Conservation (phyloP, 1,140 invertebrate genomes). For the Stenopsyche tienmushanensis region DNA sequence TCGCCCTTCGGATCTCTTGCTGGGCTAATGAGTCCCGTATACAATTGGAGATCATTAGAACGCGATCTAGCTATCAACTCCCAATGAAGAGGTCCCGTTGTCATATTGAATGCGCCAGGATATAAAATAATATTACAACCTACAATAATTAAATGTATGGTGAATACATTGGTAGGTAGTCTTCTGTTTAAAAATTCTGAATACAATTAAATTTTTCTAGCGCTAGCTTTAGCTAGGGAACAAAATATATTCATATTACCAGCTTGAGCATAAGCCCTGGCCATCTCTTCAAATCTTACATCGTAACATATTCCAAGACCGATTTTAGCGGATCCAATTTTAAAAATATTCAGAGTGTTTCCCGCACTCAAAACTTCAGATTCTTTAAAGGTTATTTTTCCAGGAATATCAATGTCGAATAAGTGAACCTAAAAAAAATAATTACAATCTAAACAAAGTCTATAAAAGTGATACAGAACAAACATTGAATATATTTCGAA, state of each 20-base stretch:
- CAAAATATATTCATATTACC: slow-evolving; percentile 60
- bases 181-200: background rate
- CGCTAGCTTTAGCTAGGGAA: background rate
- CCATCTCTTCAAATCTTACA: slow-evolving; percentile 88
- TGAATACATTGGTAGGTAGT: background rate
- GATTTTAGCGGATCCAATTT: slow-evolving; percentile 73
- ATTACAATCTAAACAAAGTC: background rate
- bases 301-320: slow-evolving; percentile 96
- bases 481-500: slow-evolving; percentile 39
- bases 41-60: slow-evolving; percentile 87
- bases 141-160: slow-evolving; percentile 46
- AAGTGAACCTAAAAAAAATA: slow-evolving; percentile 73
- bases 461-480: background rate
- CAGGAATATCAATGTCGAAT: slow-evolving; percentile 94
- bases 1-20: slow-evolving; percentile 69
- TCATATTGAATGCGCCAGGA: slow-evolving; percentile 95
- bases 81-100: slow-evolving; percentile 92
- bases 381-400: slow-evolving; percentile 91
- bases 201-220: background rate
- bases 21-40: slow-evolving; percentile 72
- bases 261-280: slow-evolving; percentile 69
- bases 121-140: slow-evolving; percentile 85
- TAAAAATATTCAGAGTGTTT: slow-evolving; percentile 72
- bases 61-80: slow-evolving; percentile 76
- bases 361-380: slow-evolving; percentile 82